phyloP scores from a whole-genome alignment of 1,140 invertebrate species.

The Pemphigus obesinymphae region DNA sequence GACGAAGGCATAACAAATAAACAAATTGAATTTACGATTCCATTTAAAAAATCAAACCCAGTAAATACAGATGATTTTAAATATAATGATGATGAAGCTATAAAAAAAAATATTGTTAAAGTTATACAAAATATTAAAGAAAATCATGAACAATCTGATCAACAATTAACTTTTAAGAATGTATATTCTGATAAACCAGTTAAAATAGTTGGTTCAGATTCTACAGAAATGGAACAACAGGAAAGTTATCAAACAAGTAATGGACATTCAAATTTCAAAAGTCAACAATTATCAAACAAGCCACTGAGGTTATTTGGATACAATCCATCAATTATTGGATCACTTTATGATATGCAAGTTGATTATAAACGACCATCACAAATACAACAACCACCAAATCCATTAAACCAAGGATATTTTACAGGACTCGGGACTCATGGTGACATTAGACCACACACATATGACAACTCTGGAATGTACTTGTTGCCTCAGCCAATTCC shows the following conservation, averaged over 20 bases:
- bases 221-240: neutral
- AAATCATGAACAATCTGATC: neutral
- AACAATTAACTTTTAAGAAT: neutral
- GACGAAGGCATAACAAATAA: neutral
- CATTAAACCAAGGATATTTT: neutral
- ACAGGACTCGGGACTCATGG: neutral
- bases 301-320: constrained; percentile 27
- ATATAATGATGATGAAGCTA: constrained; percentile 12
- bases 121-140: constrained; percentile 33
- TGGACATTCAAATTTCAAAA: neutral
- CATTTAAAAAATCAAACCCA: constrained; percentile 16
- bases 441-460: neutral
- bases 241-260: neutral
- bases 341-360: neutral
- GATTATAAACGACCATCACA: constrained; percentile 9
- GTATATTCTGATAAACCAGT: constrained; percentile 2
- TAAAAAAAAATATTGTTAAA: constrained; percentile 29
- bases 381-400: constrained; percentile 11
- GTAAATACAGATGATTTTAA: neutral
- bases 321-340: constrained; percentile 14
- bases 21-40: constrained; percentile 17
- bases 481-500: neutral
- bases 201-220: neutral
- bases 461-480: neutral
- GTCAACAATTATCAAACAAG: constrained; percentile 21